Evolutionary conservation across 2,113 vertebrate genomes (phyloP), one percentile per base, ranked within the genome.

Genomic region (Catharus minimus): DNA sequence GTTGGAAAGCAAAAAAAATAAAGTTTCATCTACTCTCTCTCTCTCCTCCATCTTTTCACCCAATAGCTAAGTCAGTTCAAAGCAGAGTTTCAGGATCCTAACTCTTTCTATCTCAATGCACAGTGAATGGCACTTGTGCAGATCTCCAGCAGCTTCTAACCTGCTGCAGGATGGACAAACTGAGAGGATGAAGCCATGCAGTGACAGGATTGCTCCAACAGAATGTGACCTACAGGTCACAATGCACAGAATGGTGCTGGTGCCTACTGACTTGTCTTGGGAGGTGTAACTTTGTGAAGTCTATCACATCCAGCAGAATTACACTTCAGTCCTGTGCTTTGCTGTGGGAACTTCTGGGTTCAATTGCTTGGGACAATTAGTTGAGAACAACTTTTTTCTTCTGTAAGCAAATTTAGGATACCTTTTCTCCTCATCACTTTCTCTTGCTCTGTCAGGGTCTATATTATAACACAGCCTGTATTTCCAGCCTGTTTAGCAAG

Each of bases 141-240:
- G 36, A 32, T 43, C 43, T 74, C 61, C 47, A 82, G n/a, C 28
- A 71, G n/a, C 18, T 64, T 82, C 67, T 38, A 90, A 41, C 17
- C 20, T 32, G 2, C 41, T 67, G 20, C 30, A 56, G n/a, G 43
- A n/a, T 24, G 50, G 44, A 39, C 16, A 65, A 13, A 11, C 26
- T 20, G 30, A 72, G 81, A 60, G 16, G 49, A 66, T 58, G 62
- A 82, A 71, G 9, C 50, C 14, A 11, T 4, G 9, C 10, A 41
- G 24, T 28, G 33, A 18, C 52, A 66, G 38, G 38, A 5, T 9
- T 55, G n/a, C 21, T 58, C 28, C 44, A 41, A 7, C 4, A 3
- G 16, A 79, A 15, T 0, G 0, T 36, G 53, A 68, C 17, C 41
- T 43, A 11, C 32, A 49, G 46, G 26, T 77, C 65, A 65, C 13